Conservation (phyloP, 2,797 vertebrate species). For the Onychomys arenicola region DNA sequence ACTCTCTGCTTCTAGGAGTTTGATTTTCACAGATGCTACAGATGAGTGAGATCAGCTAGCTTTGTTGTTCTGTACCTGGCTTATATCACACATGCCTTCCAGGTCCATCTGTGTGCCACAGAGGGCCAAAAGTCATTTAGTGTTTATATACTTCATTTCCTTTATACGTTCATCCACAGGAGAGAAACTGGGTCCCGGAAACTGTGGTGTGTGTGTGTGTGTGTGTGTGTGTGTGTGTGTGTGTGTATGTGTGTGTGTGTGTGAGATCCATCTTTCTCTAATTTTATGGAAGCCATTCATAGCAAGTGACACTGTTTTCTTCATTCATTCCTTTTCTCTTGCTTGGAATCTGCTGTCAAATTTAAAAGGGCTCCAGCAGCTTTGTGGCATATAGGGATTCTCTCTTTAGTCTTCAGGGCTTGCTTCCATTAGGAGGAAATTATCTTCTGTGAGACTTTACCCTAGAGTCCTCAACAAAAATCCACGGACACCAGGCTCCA, state of each 20-base stretch:
- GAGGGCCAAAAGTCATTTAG: background rate
- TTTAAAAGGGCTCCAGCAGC: background rate
- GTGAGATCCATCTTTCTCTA: background rate
- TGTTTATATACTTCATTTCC: background rate
- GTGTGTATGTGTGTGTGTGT: background rate
- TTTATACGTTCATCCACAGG: background rate
- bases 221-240: background rate
- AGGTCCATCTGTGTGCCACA: background rate
- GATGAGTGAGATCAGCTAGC: background rate
- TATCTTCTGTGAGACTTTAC: background rate
- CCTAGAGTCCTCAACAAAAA: background rate
- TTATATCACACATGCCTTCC: background rate
- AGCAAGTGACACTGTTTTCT: background rate
- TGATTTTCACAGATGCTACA: background rate
- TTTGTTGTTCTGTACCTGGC: background rate
- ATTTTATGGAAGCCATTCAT: background rate
- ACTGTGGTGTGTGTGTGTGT: background rate
- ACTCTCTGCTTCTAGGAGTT: background rate
- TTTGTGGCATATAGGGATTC: accelerated
- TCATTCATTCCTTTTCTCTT: background rate
- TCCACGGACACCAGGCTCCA: background rate
- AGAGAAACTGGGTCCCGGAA: background rate
- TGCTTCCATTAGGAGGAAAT: background rate
- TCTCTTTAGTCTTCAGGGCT: too few species aligned
- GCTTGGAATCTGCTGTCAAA: background rate